Base-by-base conservation (phyloP, 1,140 invertebrate species). In the Berghia stephanieae region DNA sequence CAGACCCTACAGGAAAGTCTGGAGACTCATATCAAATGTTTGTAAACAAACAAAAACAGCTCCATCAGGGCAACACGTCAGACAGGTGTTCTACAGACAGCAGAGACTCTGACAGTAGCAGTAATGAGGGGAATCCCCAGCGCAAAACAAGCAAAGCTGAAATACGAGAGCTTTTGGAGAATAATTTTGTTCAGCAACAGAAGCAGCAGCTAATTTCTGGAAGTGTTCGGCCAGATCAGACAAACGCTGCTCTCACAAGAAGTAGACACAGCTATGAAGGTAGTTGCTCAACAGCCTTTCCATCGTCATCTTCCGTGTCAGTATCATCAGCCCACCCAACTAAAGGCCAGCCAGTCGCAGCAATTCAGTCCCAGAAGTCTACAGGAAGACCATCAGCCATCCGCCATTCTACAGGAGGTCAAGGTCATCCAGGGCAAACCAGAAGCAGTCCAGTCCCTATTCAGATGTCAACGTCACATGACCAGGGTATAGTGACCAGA, bases 121-220 rank as follows among this genome's bases (percentile, higher is more conserved):
- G 46, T 67, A 69, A 44, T 66, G 78, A 70, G 36, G 66, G 67
- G 31, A 57, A 34, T 38, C 27, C 42, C 40, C 80, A 80, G 70
- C 71, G 79, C n/a, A 80, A 79, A 67, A 74, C 76, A 70, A 80
- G 78, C 43, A 78, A 80, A 68, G 49, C 83, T 73, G 84, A 84
- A 49, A 83, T 84, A n/a, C 49, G 79, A 60, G 80, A 81, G 27
- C 73, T 84, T 16, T 44, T 81, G 42, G 78, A 85, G 76, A 80
- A 79, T 36, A 83, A 75, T 38, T 57, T 78, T 36, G 74, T 70
- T 2, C 79, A 75, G 52, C 68, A 72, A 63, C 78, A 79, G 42
- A 24, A n/a, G 40, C 57, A 73, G 31, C 78, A 70, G 57, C 63
- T 43, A 46, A 18, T 57, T 24, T 36, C 72, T 60, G 24, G 8